Base-by-base conservation (phyloP, 2,888 invertebrate species). In the Eugnorisma glareosa region DNA sequence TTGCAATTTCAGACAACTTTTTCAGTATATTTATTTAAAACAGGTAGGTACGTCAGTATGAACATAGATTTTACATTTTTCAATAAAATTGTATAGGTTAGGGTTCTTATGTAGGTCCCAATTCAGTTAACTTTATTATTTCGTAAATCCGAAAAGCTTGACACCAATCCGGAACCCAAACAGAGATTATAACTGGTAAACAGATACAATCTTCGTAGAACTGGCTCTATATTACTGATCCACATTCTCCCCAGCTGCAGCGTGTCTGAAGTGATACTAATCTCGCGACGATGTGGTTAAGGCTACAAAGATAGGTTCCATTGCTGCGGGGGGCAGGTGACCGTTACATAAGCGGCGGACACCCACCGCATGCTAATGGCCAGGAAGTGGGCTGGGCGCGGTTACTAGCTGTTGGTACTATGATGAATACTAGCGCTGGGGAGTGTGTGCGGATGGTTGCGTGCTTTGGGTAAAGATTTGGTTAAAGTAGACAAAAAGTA, bases 311-410 rank as follows among this genome's bases (percentile, higher is more conserved):
- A 67, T 77, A 81, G 77, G 71, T 83, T 85, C 80, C 81, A 82
- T 83, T 80, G 78, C 79, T n/a, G 75, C 28, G 66, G 37, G 70
- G 72, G 54, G 35, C 75, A 78, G 82, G 82, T 81, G 85, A 88
- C 90, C 79, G 88, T 91, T 91, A 88, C 86, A 84, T 88, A 90
- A 89, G 84, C 78, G 31, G 71, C 67, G 63, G 79, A 81, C 79
- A 73, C 72, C 69, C 67, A 64, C 48, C 64, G 90, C 84, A 91
- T 91, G 81, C 73, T 87, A 92, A 92, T 90, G 79, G 64, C 73
- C 87, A 89, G 91, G 91, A 91, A 91, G 86, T 87, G 73, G 63
- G 76, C 77, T 73, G 68, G 81, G 75, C 74, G 67, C 66, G 66
- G 31, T 31, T 35, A 40, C 67, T 68, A 45, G 28, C 48, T 61